Percentiles rank a stretch among this genome's conserved stretches.
Evolutionary conservation across 1,140 invertebrate genomes (phyloP).

Genomic region (Hylaeus volcanicus): DNA sequence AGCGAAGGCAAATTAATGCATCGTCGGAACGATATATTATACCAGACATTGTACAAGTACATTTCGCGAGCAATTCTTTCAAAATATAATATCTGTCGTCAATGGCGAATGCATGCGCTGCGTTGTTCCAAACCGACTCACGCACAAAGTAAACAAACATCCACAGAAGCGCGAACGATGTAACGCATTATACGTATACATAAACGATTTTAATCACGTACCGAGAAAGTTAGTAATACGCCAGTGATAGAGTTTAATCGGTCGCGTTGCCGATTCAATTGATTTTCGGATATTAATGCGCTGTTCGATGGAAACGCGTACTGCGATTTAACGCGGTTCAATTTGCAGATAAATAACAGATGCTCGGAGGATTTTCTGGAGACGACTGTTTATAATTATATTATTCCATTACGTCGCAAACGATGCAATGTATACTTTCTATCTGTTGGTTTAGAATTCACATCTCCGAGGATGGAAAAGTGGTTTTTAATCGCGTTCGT

Average conservation of each 20-base stretch:
- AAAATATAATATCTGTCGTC: too few relatives aligned
- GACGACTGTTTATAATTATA: background rate
- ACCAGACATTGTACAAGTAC: slow-evolving; percentile 20
- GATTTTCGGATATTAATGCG: slow-evolving; percentile 59
- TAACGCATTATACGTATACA: background rate
- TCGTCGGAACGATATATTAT: background rate
- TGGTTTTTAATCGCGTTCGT: too few relatives aligned
- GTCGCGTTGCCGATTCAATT: slow-evolving; percentile 51
- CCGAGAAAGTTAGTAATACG: slow-evolving; percentile 47
- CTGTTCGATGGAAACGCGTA: slow-evolving; percentile 17
- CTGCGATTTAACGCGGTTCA: slow-evolving; percentile 48
- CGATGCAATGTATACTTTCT: background rate
- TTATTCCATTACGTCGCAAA: slow-evolving; percentile 8
- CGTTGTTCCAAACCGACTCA: background rate
- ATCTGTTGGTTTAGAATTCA: background rate
- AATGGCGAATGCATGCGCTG: too few relatives aligned
- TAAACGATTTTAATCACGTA: slow-evolving; percentile 31
- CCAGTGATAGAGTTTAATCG: slow-evolving; percentile 56
- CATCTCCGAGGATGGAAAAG: background rate
- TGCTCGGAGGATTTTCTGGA: background rate
- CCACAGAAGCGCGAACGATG: background rate
- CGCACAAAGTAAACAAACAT: background rate
- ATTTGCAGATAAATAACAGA: slow-evolving; percentile 52
- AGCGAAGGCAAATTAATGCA: slow-evolving; percentile 33
- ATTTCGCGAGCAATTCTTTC: slow-evolving; percentile 12